Base-by-base conservation (phyloP, 2,113 vertebrate genomes). In the Piprites chloris region DNA sequence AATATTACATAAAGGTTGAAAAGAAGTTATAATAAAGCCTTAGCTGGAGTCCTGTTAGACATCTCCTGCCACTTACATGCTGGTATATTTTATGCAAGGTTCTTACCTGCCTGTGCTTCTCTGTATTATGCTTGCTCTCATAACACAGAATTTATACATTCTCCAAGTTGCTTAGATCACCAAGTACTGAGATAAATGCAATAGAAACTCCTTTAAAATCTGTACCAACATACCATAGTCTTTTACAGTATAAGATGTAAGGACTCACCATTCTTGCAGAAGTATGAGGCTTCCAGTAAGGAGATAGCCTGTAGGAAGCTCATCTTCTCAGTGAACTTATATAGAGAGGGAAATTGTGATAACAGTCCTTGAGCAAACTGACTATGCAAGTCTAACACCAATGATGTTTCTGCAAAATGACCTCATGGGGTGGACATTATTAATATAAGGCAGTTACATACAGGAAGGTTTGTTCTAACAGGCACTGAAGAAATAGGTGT, bases 191-290 rank as follows among this genome's bases (percentile, higher is more conserved):
- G 32, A 62, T 11, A 84, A 85, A 76, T 46, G 9, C n/a, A 62
- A 19, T 5, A 83, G 52, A 58, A 77, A 23, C 3, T 22, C 12
- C n/a, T 85, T 50, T 77, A 80, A 93, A 89, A 83, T 41, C 47
- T 80, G 7, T 21, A 80, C 37, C 22, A 75, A 56, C 3, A 32
- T 33, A n/a, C 18, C 12, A 26, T 9, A 5, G 3, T 55, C 23
- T 80, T 79, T 69, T 59, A 62, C 6, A 52, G 26, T 33, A 13
- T 22, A 67, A 93, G 30, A 56, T 32, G 5, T 39, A 88, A 88
- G 33, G 39, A 97, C 95, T 97, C 61, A 97, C 95, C 95, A 97
- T 96, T 90, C n/a, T 92, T 67, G 55, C 55, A 94, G 87, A 69
- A 87, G 83, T 89, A 62, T 32, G 59, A 90, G 42, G 33, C 30